Conservation (phyloP, 2,797 vertebrate species). For the Nannoperca obscura region DNA sequence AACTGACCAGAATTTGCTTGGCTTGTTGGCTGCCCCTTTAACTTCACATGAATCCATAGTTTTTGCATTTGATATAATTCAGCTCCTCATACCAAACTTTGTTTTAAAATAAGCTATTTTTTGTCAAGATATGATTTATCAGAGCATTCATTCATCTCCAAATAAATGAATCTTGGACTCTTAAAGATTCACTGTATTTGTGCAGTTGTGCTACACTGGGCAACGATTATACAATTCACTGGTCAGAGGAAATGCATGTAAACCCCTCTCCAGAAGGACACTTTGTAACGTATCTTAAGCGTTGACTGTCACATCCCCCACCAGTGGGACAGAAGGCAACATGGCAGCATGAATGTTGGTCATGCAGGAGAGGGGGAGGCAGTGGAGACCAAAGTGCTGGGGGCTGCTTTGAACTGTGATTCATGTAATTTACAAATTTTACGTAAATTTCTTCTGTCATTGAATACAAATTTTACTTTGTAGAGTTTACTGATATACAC, state of each 20-base stretch:
- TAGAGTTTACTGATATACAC: conserved; percentile 6
- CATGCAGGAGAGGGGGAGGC: conserved; percentile 56
- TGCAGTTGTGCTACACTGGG: neutral
- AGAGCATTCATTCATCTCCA: neutral
- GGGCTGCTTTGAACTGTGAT: conserved; percentile 48
- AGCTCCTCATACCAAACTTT: neutral
- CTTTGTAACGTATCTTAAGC: conserved; percentile 42
- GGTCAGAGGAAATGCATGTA: conserved; percentile 19
- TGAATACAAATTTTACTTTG: conserved; percentile 1
- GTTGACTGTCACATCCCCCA: conserved; percentile 64
- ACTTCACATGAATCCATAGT: neutral
- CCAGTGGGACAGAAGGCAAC: conserved; percentile 70
- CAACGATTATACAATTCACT: conserved; percentile 13
- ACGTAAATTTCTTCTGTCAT: conserved; percentile 10
- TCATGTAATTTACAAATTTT: conserved; percentile 42
- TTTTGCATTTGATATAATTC: conserved; percentile 3
- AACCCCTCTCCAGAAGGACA: conserved; percentile 48
- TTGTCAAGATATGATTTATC: neutral
- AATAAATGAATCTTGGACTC: neutral
- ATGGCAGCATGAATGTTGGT: conserved; percentile 66
- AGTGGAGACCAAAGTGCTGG: conserved; percentile 44
- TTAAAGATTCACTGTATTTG: neutral
- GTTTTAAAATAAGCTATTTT: neutral
- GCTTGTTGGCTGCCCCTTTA: neutral
- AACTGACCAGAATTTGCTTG: neutral